These are phyloP conservation scores for Chlorospingus flavigularis DNA, from an alignment of 2,797 vertebrate species.

Conservation along the genomic window DNA sequence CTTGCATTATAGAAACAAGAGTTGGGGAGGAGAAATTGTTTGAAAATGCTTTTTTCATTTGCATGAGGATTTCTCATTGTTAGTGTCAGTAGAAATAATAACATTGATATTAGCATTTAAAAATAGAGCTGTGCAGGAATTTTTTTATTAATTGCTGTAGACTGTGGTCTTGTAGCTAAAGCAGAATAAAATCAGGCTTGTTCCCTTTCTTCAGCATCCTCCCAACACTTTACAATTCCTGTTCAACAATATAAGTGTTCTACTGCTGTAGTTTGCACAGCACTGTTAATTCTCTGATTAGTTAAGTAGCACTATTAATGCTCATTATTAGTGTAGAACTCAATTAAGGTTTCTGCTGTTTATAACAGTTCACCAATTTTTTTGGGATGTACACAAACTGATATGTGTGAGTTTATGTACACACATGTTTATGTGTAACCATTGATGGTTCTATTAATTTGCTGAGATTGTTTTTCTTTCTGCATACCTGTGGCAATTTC, in stretches of 20 bases:
- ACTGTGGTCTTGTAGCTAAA: not conserved
- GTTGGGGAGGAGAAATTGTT: constrained; percentile 21
- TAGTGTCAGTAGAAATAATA: constrained; percentile 17
- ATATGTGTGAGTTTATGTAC: rapidly evolving
- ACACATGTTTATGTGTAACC: no score
- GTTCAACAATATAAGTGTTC: not conserved
- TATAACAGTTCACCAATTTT: not conserved
- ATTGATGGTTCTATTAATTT: not conserved
- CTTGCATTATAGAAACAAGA: not conserved
- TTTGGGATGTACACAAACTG: not conserved
- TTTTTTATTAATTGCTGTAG: not conserved
- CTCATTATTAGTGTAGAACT: not conserved
- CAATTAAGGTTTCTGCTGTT: not conserved
- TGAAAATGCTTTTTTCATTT: not conserved
- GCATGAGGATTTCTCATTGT: not conserved
- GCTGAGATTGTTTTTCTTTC: not conserved
- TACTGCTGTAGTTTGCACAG: not conserved
- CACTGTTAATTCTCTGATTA: not conserved
- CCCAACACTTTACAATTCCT: not conserved
- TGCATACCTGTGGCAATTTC: not conserved
- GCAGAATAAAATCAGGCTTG: not conserved
- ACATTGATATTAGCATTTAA: not conserved
- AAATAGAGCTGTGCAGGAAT: not conserved
- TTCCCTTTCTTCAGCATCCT: not conserved
- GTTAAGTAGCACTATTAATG: not conserved